Evolutionary conservation across 1,140 invertebrate genomes (phyloP), one percentile per base, ranked within the genome.

Genomic region (Wasmannia auropunctata): DNA sequence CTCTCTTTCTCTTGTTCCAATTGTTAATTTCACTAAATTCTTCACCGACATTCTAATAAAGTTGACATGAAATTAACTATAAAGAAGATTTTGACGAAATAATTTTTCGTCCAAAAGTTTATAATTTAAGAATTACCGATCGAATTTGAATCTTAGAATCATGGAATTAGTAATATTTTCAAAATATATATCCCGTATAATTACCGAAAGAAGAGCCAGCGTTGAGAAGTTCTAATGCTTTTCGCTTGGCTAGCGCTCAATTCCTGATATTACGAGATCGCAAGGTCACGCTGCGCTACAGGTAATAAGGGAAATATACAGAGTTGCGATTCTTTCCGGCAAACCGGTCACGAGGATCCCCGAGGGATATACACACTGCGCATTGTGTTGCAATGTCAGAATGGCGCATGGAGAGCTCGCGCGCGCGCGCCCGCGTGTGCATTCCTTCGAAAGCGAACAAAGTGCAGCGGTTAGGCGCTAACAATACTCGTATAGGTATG

Each of bases 271-370:
- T 84, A 84, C 31, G 70, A 63, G 87, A 89, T 86, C 81, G 88
- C 88, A 89, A 89, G 87, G 88, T 89, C 87, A 79, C 74, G 72
- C 81, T 72, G 56, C n/a, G 70, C 81, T 34, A 75, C 54, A 46
- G 37, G 87, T 88, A 88, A 89, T 86, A 87, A 88, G 87, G 54
- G 72, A 88, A 86, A 88, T 81, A 88, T 72, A 60, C 69, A 51
- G 81, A 74, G 40, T 40, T 65, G 85, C 67, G 62, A 89, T 88
- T 88, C 83, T 88, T 89, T 89, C 87, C 75, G 79, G 83, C 83
- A 81, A 89, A 89, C 87, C 87, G 75, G 83, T 89, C 87, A 89
- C 88, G 87, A 89, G 88, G 75, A 86, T 85, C 87, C 83, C 43
- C 22, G 60, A 80, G 74, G 60, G 58, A 86, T 79, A 67, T 79